A percentile compares a stretch with the other conserved stretches of the same genome.
Evolutionary conservation across 2,113 vertebrate species (phyloP).

Genomic region (Oryzias curvinotus): DNA sequence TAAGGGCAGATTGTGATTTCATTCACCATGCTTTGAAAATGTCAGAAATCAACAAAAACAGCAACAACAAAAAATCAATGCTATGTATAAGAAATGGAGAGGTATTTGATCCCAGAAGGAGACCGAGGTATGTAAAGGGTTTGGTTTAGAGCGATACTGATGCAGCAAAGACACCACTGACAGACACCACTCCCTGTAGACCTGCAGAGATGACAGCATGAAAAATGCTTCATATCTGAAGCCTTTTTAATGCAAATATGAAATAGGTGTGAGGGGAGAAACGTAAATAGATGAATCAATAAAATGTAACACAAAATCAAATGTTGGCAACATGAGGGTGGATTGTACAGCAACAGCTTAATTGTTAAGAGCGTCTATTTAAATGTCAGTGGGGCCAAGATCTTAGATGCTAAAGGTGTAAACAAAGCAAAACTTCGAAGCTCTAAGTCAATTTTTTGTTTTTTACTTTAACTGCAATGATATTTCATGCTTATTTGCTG

Average conservation of each 20-base stretch:
- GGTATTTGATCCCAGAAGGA: slow-evolving; percentile 33
- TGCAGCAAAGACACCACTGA: slow-evolving; percentile 42
- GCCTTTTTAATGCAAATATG: slow-evolving; percentile 38
- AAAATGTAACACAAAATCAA: neutral
- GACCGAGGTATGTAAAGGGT: slow-evolving; percentile 31
- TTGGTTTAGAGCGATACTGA: neutral
- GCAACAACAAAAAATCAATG: neutral
- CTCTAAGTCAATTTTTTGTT: no score
- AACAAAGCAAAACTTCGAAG: no score
- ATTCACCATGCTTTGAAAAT: slow-evolving; percentile 13
- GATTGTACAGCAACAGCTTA: no score
- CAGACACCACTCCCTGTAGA: slow-evolving; percentile 37
- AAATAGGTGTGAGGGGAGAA: neutral
- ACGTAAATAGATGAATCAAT: neutral
- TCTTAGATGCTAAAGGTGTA: no score
- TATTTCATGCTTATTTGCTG: no score
- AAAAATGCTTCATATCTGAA: slow-evolving; percentile 30
- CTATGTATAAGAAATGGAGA: slow-evolving; percentile 14
- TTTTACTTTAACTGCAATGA: no score
- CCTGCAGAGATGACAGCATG: slow-evolving; percentile 16
- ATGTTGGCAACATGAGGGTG: no score
- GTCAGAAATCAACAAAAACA: slow-evolving; percentile 9
- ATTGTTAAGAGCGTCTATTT: no score
- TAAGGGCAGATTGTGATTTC: slow-evolving; percentile 20
- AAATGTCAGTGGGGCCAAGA: no score